phyloP scores from a whole-genome alignment of 2,113 vertebrate genomes.

The Periophthalmus modestus region DNA sequence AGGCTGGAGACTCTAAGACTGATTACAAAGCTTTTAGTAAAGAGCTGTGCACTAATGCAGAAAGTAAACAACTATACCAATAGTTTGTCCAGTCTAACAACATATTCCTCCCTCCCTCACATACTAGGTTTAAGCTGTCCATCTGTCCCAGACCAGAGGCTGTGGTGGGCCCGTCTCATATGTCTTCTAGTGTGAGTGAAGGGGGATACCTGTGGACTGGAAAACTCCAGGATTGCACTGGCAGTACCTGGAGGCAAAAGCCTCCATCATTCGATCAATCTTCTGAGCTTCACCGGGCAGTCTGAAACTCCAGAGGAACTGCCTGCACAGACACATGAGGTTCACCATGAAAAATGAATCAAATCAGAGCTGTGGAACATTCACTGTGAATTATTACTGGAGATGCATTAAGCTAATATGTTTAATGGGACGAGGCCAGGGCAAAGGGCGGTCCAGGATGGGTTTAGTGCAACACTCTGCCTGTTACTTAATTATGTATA shows the following conservation, averaged over 20 bases:
- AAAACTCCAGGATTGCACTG: conserved; percentile 97
- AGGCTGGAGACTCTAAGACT: conserved; percentile 39
- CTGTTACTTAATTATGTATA: too few species aligned
- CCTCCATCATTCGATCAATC: conserved; percentile 99
- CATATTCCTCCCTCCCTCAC: neutral
- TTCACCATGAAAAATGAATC: conserved; percentile 17
- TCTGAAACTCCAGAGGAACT: conserved; percentile 98
- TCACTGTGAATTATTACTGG: conserved; percentile 6
- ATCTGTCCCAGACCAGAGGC: conserved; percentile 17
- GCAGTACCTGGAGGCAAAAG: conserved; percentile 95
- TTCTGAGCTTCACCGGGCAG: conserved; percentile 97
- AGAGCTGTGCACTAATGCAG: conserved; percentile 2
- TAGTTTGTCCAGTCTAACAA: neutral
- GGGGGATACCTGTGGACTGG: conserved; percentile 91
- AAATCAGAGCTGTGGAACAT: conserved; percentile 12
- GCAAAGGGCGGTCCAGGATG: neutral
- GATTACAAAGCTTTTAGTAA: conserved; percentile 36
- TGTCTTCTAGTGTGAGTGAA: conserved; percentile 20
- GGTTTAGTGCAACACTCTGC: neutral
- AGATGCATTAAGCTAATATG: neutral
- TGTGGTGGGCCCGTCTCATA: conserved; percentile 44
- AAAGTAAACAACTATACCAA: conserved; percentile 1
- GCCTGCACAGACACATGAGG: conserved; percentile 72
- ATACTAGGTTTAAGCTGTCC: conserved; percentile 22
- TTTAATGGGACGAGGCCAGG: neutral